phyloP scores from a whole-genome alignment of 2,113 vertebrate species.

The Setophaga kirtlandii region DNA sequence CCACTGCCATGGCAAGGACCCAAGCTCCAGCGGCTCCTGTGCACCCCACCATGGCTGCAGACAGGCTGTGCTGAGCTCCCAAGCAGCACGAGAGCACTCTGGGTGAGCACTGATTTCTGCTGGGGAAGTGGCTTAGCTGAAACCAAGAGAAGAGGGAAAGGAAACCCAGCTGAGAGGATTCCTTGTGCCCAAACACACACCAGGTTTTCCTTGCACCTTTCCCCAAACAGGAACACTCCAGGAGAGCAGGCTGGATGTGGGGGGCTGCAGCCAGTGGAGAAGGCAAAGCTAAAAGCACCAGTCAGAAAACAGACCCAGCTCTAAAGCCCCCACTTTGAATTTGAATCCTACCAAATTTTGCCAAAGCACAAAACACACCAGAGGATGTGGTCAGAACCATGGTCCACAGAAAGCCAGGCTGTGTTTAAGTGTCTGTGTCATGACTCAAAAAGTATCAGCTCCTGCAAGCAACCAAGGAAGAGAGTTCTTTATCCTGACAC shows the following conservation, averaged over 20 bases:
- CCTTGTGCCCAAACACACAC: not conserved
- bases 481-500: not conserved
- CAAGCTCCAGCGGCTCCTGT: not conserved
- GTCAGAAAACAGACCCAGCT: not conserved
- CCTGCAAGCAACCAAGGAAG: not conserved
- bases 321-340: not conserved
- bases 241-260: rapidly evolving
- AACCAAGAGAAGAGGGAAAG: not conserved
- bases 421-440: not conserved
- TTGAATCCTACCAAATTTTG: not conserved
- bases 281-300: not conserved
- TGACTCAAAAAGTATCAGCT: not conserved
- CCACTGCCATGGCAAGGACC: not conserved
- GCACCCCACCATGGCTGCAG: rapidly evolving
- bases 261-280: not conserved
- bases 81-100: not conserved
- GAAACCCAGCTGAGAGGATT: not conserved
- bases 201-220: rapidly evolving
- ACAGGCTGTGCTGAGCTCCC: not conserved
- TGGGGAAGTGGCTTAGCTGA: not conserved
- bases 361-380: not conserved
- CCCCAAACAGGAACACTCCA: rapidly evolving
- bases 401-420: not conserved
- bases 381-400: rapidly evolving
- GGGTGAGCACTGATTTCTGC: not conserved